phyloP scores from a whole-genome alignment of 1,140 invertebrate species.

The Calliopsis andreniformis region DNA sequence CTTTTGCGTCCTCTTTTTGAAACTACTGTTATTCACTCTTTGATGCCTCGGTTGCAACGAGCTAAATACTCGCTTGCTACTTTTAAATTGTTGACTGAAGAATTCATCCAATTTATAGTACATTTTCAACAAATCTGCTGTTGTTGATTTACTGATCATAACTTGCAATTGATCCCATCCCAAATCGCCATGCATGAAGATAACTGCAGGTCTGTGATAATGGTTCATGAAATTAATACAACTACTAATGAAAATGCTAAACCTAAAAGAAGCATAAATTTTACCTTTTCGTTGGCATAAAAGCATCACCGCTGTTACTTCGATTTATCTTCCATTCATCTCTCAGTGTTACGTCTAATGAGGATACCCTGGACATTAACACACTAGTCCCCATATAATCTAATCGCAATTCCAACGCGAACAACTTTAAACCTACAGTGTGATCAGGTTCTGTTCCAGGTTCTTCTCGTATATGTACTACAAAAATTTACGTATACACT shows the following conservation, averaged over 20 bases:
- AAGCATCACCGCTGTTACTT: conserved; percentile 77
- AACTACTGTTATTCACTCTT: conserved; percentile 80
- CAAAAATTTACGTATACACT: conserved; percentile 2
- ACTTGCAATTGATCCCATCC: conserved; percentile 97
- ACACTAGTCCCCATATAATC: conserved; percentile 99
- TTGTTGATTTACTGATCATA: conserved; percentile 97
- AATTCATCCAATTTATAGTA: conserved; percentile 98
- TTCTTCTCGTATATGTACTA: conserved; percentile 94
- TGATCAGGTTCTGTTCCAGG: conserved; percentile 94
- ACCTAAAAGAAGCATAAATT: neutral
- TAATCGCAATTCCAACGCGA: conserved; percentile 92
- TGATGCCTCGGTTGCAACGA: conserved; percentile 85
- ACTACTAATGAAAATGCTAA: conserved; percentile 13
- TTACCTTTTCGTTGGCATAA: conserved; percentile 83
- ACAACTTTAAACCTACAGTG: conserved; percentile 90
- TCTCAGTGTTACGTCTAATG: conserved; percentile 88
- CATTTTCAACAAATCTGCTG: conserved; percentile 97
- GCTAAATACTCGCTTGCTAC: conserved; percentile 94
- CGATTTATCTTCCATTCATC: conserved; percentile 91
- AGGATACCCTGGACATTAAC: conserved; percentile 93
- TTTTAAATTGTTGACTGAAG: conserved; percentile 97
- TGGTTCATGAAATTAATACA: neutral
- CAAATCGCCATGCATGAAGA: conserved; percentile 96
- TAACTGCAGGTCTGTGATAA: conserved; percentile 89
- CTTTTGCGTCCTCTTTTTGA: conserved; percentile 79